Base-by-base conservation (phyloP, 2,113 vertebrate genomes). In the Paedocypris sp. region DNA sequence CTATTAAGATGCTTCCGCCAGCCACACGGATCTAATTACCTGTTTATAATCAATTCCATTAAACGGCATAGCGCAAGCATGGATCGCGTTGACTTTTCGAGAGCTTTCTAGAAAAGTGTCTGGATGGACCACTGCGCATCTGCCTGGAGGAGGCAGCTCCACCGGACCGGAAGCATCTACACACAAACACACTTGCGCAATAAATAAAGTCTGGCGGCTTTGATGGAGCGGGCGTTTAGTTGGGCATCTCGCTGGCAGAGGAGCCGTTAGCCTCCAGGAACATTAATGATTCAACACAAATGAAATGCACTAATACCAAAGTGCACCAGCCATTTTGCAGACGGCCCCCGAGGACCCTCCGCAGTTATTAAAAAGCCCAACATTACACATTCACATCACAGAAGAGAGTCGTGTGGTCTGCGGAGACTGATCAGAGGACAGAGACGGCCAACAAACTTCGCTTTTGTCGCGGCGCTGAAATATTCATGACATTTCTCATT, bases 321-420 rank as follows among this genome's bases (percentile, higher is more conserved):
- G 82, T 79, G 79, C 76, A 68, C 80, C 77, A 80, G 83, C 74
- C 72, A 79, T 79, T 84, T 79, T 67, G 75, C 79, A 78, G 80
- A 70, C 3, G 23, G 75, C 82, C 86, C 80, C 83, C 62, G 38
- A 64, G 66, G 75, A 75, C 82, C 23, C 63, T 54, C 43, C 18
- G 47, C 81, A 79, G 82, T 85, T 84, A 86, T 89, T 87, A 87
- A 84, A 85, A 78, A 76, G 78, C 80, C 80, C 58, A 65, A 45
- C 86, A 87, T 88, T 85, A 86, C 85, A 83, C 83, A 87, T 86
- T 88, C 86, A 83, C 86, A 85, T 85, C 75, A 79, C 83, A 73
- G 77, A 81, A 83, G 80, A 85, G 85, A 86, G 85, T 85, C 84
- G 68, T 83, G 78, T 66, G 79, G 82, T 85, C 84, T 81, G 38